Conservation (phyloP, 2,113 vertebrate species). For the Numenius arquata region DNA sequence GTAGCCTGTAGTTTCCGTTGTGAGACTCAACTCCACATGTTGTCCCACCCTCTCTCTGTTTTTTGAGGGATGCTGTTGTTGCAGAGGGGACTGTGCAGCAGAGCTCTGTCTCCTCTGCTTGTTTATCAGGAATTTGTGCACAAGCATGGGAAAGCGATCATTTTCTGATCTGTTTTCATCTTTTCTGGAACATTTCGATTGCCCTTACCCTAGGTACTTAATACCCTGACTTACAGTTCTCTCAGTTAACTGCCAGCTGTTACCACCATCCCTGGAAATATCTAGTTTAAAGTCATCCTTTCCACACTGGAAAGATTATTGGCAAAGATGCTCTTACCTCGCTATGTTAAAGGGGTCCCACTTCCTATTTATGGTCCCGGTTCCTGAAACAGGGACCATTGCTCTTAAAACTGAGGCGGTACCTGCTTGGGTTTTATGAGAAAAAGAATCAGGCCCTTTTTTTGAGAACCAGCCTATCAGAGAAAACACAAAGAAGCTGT, state of each 20-base stretch:
- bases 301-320: not conserved
- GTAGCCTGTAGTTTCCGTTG: fast-evolving
- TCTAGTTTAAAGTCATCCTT: not conserved
- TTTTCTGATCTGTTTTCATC: not conserved
- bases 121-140: not conserved
- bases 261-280: not conserved
- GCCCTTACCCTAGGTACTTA: not conserved
- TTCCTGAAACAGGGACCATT: not conserved
- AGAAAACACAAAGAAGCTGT: not conserved
- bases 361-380: fast-evolving
- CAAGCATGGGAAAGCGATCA: fast-evolving
- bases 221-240: not conserved
- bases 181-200: not conserved
- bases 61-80: not conserved
- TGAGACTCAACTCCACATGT: fast-evolving
- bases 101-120: not conserved
- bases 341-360: not conserved
- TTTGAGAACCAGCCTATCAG: not conserved
- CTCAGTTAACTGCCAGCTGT: not conserved
- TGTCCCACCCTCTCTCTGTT: not conserved
- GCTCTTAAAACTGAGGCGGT: not conserved
- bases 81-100: not conserved
- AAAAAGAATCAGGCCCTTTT: not conserved
- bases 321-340: not conserved
- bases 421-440: not conserved